Percentiles rank a stretch among this genome's conserved stretches.
These are phyloP conservation scores for Illadopsis cleaveri DNA, from an alignment of 2,113 vertebrate genomes.

Conservation along the genomic window DNA sequence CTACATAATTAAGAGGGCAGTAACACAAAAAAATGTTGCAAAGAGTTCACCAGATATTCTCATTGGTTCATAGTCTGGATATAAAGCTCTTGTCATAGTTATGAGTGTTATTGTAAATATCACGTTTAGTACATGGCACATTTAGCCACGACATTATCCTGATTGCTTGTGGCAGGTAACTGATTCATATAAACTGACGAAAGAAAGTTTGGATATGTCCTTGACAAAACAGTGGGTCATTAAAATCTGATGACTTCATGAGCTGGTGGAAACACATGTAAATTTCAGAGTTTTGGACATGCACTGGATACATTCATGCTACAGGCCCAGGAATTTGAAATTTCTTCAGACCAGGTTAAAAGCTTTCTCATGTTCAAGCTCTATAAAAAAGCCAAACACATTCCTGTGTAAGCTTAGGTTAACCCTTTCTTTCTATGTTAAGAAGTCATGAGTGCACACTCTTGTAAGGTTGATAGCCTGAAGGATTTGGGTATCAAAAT, in stretches of 20 bases:
- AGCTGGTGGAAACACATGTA: background rate
- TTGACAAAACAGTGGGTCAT: background rate
- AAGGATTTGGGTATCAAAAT: background rate
- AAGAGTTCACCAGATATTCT: background rate
- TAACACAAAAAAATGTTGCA: background rate
- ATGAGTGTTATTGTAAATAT: background rate
- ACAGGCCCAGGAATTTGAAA: background rate
- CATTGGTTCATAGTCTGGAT: background rate
- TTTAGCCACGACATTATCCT: background rate
- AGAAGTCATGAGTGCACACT: background rate
- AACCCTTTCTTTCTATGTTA: background rate
- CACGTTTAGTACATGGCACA: background rate
- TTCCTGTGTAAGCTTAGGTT: background rate
- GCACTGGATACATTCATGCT: background rate
- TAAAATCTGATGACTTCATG: background rate
- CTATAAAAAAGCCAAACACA: background rate
- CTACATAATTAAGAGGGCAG: background rate
- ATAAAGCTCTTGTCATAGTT: background rate
- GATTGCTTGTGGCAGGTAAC: constrained; percentile 1
- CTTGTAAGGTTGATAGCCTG: background rate
- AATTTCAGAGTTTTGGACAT: background rate
- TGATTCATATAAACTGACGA: background rate
- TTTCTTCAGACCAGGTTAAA: background rate
- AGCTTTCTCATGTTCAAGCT: background rate
- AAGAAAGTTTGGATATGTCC: background rate